These are phyloP conservation scores for Ceratitis capitata DNA, from an alignment of 1,140 invertebrate species.

Conservation along the genomic window DNA sequence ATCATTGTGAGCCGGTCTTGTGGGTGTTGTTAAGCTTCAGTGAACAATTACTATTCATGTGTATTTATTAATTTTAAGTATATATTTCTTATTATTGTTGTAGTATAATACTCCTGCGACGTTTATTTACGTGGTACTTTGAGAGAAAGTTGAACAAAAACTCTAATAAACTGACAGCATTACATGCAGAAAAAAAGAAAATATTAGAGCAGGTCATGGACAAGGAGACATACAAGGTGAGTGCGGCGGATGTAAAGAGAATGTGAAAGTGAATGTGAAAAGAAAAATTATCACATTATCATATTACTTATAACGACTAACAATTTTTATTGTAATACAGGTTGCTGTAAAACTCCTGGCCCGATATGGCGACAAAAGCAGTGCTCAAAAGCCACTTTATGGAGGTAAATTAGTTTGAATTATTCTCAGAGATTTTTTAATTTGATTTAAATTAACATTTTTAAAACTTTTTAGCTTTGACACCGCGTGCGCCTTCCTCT, in stretches of 20 bases:
- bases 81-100: constrained; percentile 8
- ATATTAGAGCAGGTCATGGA: constrained; percentile 96
- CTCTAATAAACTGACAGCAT: constrained; percentile 76
- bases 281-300: background rate
- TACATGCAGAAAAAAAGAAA: constrained; percentile 85
- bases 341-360: constrained; percentile 61
- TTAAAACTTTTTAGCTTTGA: background rate
- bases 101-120: constrained; percentile 83
- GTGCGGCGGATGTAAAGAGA: background rate
- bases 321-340: background rate
- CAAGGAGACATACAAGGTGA: constrained; percentile 95
- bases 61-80: background rate
- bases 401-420: background rate
- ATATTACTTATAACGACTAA: background rate
- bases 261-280: background rate
- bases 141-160: constrained; percentile 83
- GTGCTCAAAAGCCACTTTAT: background rate
- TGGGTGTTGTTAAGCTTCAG: background rate
- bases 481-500: background rate
- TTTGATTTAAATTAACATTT: background rate
- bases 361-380: constrained; percentile 58
- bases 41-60: background rate
- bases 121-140: constrained; percentile 87
- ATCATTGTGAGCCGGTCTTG: background rate
- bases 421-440: background rate